Evolutionary conservation across 2,888 invertebrate species (phyloP).

Genomic region (Serrognathus titanus): DNA sequence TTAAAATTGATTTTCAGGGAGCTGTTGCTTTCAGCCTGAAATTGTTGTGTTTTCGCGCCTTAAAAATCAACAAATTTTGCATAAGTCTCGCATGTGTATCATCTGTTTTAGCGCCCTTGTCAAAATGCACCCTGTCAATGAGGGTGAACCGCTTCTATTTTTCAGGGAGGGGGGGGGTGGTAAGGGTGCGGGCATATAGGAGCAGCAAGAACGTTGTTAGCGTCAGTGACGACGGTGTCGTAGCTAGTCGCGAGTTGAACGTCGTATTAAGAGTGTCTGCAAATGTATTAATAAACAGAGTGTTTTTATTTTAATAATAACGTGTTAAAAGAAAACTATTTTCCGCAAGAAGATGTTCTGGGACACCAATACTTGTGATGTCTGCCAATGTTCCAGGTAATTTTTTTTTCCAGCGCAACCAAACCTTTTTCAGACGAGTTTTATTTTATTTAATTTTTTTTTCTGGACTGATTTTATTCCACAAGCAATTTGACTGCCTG

Average conservation of each 20-base stretch:
- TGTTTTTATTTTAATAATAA: neutral
- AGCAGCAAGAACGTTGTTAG: neutral
- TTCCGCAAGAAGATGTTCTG: slow-evolving; percentile 32
- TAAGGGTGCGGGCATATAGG: slow-evolving; percentile 11
- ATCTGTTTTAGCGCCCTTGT: slow-evolving; percentile 8
- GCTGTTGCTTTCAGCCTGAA: no score
- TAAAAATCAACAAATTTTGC: no score
- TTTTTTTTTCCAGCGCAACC: slow-evolving; percentile 2
- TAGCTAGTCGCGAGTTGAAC: neutral
- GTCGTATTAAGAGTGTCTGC: neutral
- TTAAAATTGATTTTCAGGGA: no score
- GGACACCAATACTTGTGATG: slow-evolving; percentile 47
- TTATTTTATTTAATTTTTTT: neutral
- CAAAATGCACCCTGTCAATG: slow-evolving; percentile 3
- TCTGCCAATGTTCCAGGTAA: slow-evolving; percentile 50
- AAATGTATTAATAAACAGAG: neutral
- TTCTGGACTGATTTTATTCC: neutral
- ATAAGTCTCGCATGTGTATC: neutral
- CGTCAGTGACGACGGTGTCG: slow-evolving; percentile 5
- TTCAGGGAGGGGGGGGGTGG: slow-evolving; percentile 1
- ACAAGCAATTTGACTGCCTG: neutral
- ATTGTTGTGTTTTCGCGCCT: no score
- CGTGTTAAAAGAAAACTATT: neutral
- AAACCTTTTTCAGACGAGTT: neutral
- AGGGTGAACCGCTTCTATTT: slow-evolving; percentile 4